phyloP scores from a whole-genome alignment of 2,888 invertebrate species.

The Mimumesa dahlbomi region DNA sequence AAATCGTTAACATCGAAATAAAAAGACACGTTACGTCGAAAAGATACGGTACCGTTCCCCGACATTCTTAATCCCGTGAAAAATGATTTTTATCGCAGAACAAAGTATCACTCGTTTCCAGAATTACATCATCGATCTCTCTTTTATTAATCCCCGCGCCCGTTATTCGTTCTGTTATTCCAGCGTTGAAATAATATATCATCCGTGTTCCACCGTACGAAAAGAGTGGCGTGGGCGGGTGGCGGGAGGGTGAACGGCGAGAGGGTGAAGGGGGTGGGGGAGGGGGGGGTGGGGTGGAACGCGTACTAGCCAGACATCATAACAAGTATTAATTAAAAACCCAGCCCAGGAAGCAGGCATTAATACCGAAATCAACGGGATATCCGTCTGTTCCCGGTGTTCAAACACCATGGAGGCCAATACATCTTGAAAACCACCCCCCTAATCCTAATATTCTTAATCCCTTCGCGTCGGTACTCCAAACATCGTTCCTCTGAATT shows the following conservation, averaged over 20 bases:
- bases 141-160: conserved; percentile 47
- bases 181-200: conserved; percentile 50
- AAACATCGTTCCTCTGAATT: no score
- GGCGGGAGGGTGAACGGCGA: conserved; percentile 14
- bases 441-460: conserved; percentile 9
- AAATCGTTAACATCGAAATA: no score
- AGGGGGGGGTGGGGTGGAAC: neutral
- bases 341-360: conserved; percentile 45
- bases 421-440: conserved; percentile 7
- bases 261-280: neutral
- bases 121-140: conserved; percentile 49
- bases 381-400: conserved; percentile 15
- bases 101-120: conserved; percentile 44
- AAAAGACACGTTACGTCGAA: no score
- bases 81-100: conserved; percentile 25
- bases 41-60: neutral
- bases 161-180: conserved; percentile 43
- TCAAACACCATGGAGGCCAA: neutral
- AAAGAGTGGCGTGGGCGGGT: conserved; percentile 2
- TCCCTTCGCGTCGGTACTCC: no score
- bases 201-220: conserved; percentile 44
- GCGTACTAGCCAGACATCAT: conserved; percentile 42
- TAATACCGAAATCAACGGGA: conserved; percentile 31
- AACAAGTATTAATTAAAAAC: conserved; percentile 54
- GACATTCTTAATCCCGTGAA: neutral